Evolutionary conservation across 2,113 vertebrate species (phyloP).

Genomic region (Sphyrna mokarran): DNA sequence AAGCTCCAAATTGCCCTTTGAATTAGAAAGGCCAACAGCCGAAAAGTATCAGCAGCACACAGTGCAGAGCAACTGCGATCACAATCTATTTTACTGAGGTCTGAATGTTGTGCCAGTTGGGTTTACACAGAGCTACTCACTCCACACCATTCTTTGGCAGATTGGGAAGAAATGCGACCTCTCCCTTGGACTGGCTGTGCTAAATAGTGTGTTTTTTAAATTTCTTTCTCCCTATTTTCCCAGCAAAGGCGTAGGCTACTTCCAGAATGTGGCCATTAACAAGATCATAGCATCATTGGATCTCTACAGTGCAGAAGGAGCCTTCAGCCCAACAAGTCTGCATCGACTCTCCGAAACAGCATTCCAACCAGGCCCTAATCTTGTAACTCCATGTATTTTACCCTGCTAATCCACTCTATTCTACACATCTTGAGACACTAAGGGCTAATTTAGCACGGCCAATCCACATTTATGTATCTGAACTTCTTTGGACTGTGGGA

Average conservation of each 20-base stretch:
- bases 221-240: background rate
- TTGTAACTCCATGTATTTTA: too few relatives aligned
- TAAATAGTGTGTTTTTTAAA: background rate
- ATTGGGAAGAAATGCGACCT: background rate
- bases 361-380: too few relatives aligned
- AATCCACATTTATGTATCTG: too few relatives aligned
- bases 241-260: background rate
- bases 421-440: too few relatives aligned
- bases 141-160: background rate
- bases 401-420: too few relatives aligned
- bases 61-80: background rate
- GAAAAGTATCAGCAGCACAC: slow-evolving; percentile 30
- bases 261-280: background rate
- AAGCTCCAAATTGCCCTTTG: slow-evolving; percentile 20
- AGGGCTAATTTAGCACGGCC: too few relatives aligned
- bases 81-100: background rate
- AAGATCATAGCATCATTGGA: background rate
- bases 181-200: background rate
- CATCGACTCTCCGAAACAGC: too few relatives aligned
- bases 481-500: too few relatives aligned
- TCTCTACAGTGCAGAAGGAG: too few relatives aligned
- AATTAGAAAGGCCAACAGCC: slow-evolving; percentile 18
- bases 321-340: too few relatives aligned
- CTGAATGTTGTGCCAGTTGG: background rate
- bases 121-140: background rate